These are phyloP conservation scores for Drosophila simulans DNA, from an alignment of 1,140 invertebrate genomes.

Conservation along the genomic window DNA sequence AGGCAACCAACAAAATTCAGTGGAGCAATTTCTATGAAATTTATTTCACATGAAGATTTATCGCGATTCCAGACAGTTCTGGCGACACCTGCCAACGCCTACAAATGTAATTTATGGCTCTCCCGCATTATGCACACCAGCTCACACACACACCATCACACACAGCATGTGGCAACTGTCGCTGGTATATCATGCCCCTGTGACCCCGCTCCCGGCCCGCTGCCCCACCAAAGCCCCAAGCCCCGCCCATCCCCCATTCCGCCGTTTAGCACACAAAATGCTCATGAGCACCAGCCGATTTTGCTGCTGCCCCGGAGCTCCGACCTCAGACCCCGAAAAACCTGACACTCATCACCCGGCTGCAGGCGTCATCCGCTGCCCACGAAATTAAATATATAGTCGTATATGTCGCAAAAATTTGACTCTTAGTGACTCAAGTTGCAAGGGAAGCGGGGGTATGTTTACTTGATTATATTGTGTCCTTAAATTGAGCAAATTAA, in stretches of 20 bases:
- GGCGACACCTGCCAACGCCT: constrained; percentile 85
- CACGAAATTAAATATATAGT: constrained; percentile 63
- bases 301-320: constrained; percentile 23
- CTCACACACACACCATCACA: constrained; percentile 40
- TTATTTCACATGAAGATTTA: constrained; percentile 85
- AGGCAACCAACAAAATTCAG: constrained; percentile 83
- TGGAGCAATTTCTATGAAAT: constrained; percentile 85
- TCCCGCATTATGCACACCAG: constrained; percentile 81
- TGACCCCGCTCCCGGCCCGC: constrained; percentile 18
- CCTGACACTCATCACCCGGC: constrained; percentile 34
- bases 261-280: constrained; percentile 71
- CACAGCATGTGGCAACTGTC: constrained; percentile 50
- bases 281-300: constrained; percentile 59
- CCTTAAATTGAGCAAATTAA: not conserved
- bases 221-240: not conserved
- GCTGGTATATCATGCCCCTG: constrained; percentile 30
- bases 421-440: constrained; percentile 64
- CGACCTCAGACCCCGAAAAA: constrained; percentile 13
- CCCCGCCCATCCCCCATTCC: constrained; percentile 10
- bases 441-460: constrained; percentile 3
- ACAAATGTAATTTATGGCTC: constrained; percentile 85
- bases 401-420: constrained; percentile 67
- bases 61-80: constrained; percentile 85
- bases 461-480: not conserved
- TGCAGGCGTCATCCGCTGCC: constrained; percentile 34